Base-by-base conservation (phyloP, 37 sponge, comb jelly and placozoan species). In the Hormiphora californensis region DNA sequence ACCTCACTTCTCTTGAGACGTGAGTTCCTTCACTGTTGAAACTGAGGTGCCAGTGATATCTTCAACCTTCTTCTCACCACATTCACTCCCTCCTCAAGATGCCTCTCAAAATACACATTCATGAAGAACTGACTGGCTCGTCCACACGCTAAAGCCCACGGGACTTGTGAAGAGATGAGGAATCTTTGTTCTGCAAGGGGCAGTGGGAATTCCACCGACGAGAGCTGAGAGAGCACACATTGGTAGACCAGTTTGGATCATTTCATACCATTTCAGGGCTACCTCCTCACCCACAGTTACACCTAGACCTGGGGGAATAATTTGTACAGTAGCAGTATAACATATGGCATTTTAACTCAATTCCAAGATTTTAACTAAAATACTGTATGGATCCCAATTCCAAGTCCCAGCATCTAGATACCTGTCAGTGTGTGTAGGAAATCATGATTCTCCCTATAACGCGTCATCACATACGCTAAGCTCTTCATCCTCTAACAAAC, bases 371-470 rank as follows among this genome's bases (percentile, higher is more conserved):
- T n/a, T n/a, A n/a, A n/a, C n/a, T n/a, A n/a, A n/a, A n/a, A n/a
- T n/a, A n/a, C n/a, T n/a, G n/a, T n/a, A n/a, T n/a, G n/a, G n/a
- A n/a, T n/a, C n/a, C n/a, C n/a, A n/a, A n/a, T n/a, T n/a, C n/a
- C n/a, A n/a, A n/a, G n/a, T n/a, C n/a, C n/a, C n/a, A n/a, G n/a
- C n/a, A n/a, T n/a, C n/a, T 49, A 69, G 81, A 89, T 49, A 53
- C 86, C 89, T 11, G 87, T 28, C 31, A 90, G 55, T 8, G 89
- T 57, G 54, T 92, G 93, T 0, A 69, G 27, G 53, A 92, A 90
- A 63, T 92, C 93, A 40, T 92, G 93, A 32, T 89, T 59, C 41
- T 92, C 91, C 40, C 93, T 81, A 61, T 92, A 92, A 21, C 93
- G 54, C 54, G 88, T 88, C 91, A 92, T 92, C 53, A 92, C 90